phyloP scores from a whole-genome alignment of 2,888 invertebrate genomes.

The Timema cristinae region DNA sequence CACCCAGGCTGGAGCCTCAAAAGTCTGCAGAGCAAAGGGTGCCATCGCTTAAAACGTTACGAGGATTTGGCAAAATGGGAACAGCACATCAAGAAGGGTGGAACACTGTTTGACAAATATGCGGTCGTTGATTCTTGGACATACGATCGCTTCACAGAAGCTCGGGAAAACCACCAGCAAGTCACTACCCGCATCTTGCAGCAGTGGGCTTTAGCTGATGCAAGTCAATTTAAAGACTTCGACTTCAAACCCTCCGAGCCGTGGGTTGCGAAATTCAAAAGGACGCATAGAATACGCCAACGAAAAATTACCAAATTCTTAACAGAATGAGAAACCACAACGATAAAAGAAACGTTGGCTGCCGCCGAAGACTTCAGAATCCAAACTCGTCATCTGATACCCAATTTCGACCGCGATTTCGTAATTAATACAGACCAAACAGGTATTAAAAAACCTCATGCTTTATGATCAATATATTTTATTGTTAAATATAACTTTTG shows the following conservation, averaged over 20 bases:
- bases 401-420: too few relatives aligned
- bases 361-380: too few relatives aligned
- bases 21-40: slow-evolving; percentile 23
- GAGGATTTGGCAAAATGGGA: slow-evolving; percentile 28
- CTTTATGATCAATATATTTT: too few relatives aligned
- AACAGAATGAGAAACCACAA: too few relatives aligned
- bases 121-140: slow-evolving; percentile 31
- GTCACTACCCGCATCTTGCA: slow-evolving; percentile 32
- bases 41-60: background rate
- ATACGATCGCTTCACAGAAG: slow-evolving; percentile 32
- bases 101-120: slow-evolving; percentile 32
- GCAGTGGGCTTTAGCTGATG: slow-evolving; percentile 32
- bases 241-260: slow-evolving; percentile 30
- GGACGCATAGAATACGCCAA: slow-evolving; percentile 28
- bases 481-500: too few relatives aligned
- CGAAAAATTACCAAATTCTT: slow-evolving; percentile 29
- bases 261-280: slow-evolving; percentile 27
- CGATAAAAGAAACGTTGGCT: too few relatives aligned
- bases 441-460: too few relatives aligned
- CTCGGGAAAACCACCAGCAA: slow-evolving; percentile 28
- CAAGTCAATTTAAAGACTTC: slow-evolving; percentile 30
- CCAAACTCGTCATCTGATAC: too few relatives aligned
- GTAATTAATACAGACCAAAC: too few relatives aligned
- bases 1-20: slow-evolving; percentile 31
- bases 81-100: slow-evolving; percentile 30